These are phyloP conservation scores for Neolamprologus caudopunctatus DNA, from an alignment of 2,113 vertebrate genomes.

Conservation along the genomic window DNA sequence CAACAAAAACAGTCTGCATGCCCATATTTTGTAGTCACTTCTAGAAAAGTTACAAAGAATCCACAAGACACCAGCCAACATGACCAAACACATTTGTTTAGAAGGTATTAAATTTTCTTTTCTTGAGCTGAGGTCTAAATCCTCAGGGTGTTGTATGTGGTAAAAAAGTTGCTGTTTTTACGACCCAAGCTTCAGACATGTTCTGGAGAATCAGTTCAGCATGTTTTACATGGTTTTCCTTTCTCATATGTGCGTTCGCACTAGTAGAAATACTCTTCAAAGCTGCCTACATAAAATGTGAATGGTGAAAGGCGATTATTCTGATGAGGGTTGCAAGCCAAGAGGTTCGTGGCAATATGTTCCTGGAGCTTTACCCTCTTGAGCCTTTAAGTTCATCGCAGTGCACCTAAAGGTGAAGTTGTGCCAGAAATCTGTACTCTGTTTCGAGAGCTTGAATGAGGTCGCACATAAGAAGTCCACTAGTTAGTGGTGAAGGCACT, in stretches of 20 bases:
- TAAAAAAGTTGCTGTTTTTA: not conserved
- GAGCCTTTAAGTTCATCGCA: not conserved
- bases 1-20: not conserved
- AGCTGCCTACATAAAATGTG: not conserved
- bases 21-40: not conserved
- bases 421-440: not conserved
- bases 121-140: not conserved
- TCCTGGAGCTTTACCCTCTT: not conserved
- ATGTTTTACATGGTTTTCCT: not conserved
- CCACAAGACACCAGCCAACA: not conserved
- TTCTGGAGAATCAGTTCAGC: not conserved
- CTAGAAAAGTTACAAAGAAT: not conserved
- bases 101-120: not conserved
- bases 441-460: not conserved
- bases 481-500: not conserved
- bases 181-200: not conserved
- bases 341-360: not conserved
- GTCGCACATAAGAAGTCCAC: not conserved
- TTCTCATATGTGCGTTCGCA: not conserved
- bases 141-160: not conserved
- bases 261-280: not conserved
- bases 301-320: not conserved
- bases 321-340: not conserved
- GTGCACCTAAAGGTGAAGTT: not conserved
- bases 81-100: not conserved